Base-by-base conservation (phyloP, 2,888 invertebrate genomes). In the Bruchidius siliquastri region DNA sequence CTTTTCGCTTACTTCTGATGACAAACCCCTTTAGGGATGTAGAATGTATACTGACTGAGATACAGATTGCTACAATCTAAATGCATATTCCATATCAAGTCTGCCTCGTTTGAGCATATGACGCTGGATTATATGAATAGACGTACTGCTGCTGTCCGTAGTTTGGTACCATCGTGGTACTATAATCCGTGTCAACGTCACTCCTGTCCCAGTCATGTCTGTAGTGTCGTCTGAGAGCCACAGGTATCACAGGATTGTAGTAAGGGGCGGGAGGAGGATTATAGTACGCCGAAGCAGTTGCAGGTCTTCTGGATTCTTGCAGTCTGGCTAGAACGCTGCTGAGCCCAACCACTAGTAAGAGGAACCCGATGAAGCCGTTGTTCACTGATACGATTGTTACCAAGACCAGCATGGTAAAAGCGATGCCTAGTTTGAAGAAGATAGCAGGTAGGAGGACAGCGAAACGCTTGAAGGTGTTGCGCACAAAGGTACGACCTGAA, bases 351-450 rank as follows among this genome's bases (percentile, higher is more conserved):
- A 87, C 86, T 70, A 88, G 81, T 6, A 88, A 80, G 72, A 88
- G 81, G 78, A 92, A 91, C 18, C 94, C 93, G 69, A 94, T 92
- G 76, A 93, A 88, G 76, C 93, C 92, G 87, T 94, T 94, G 86
- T 93, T 93, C 71, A 93, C 91, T 6, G 92, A 92, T 73, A 92
- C 91, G 68, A 93, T 90, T 0, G 93, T 91, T 4, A 94, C 89
- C 0, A 92, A 90, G 80, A 92, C 89, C 13, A 83, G 74, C 71
- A 93, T 87, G 0, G 93, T 93, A 72, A 93, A 93, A 74, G 93
- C 92, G 72, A 93, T 91, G 21, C 94, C 94, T 80, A 93, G 84
- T 73, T 93, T 93, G 87, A 93, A 93, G 88, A 93, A 93, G 74
- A 92, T 91, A 0, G 92, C 93, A 69, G 93, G 89, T 79, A 93